A percentile compares a stretch with the other conserved stretches of the same genome.
Evolutionary conservation across 2,113 vertebrate genomes (phyloP).

Genomic region (Brachionichthys hirsutus): DNA sequence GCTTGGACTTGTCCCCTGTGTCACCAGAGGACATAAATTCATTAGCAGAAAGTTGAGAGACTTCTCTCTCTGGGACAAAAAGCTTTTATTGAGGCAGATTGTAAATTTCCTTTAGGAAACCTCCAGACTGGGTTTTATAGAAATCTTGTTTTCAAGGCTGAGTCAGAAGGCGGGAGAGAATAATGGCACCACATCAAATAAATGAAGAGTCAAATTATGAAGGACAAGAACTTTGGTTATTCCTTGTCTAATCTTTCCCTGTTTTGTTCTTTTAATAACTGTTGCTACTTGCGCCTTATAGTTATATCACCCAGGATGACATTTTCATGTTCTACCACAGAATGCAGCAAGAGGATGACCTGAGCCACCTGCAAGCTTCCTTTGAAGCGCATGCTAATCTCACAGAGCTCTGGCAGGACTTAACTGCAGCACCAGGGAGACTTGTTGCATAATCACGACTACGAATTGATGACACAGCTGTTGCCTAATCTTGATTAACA

Average conservation of each 20-base stretch:
- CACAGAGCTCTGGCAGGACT: constrained; percentile 6
- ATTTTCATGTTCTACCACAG: not conserved
- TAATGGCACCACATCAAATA: too few species aligned
- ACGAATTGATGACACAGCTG: constrained; percentile 16
- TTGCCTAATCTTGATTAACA: constrained; percentile 23
- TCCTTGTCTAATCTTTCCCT: too few species aligned
- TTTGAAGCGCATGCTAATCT: not conserved
- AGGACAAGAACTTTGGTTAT: too few species aligned
- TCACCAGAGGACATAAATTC: constrained; percentile 37
- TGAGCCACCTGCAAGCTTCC: not conserved
- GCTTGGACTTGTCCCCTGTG: constrained; percentile 28
- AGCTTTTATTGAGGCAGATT: too few species aligned
- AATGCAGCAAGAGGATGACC: not conserved
- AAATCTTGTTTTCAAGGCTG: too few species aligned
- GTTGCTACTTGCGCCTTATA: not conserved
- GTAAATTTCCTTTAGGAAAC: too few species aligned
- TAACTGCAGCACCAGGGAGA: not conserved
- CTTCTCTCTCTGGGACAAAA: not conserved
- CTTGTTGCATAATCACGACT: constrained; percentile 20
- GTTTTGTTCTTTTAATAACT: too few species aligned
- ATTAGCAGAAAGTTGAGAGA: constrained; percentile 22
- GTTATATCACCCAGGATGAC: not conserved
- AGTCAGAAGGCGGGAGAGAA: too few species aligned
- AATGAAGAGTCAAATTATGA: too few species aligned
- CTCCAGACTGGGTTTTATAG: too few species aligned